Evolutionary conservation across 1,140 invertebrate species (phyloP).

Genomic region (Drosophila mojavensis): DNA sequence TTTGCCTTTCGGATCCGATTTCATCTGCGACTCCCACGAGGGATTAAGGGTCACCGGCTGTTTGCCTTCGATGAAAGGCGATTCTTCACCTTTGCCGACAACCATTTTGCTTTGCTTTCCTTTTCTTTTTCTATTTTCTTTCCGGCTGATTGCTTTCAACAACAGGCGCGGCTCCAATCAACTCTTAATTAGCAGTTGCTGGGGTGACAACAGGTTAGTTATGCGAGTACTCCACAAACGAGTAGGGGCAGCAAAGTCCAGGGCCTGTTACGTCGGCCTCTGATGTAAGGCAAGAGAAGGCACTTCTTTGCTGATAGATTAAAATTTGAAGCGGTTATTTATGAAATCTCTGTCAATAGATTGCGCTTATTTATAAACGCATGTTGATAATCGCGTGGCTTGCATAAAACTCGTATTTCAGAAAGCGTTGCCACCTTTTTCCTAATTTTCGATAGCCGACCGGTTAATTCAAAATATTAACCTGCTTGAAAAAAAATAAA

Average conservation of each 20-base stretch:
- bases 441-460: neutral
- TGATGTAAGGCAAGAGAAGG: slow-evolving; percentile 25
- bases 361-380: neutral
- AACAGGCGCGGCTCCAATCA: slow-evolving; percentile 47
- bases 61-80: slow-evolving; percentile 53
- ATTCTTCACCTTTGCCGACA: slow-evolving; percentile 39
- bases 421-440: neutral
- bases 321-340: slow-evolving; percentile 7
- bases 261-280: neutral
- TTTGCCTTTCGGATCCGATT: slow-evolving; percentile 38
- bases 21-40: slow-evolving; percentile 64
- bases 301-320: slow-evolving; percentile 20
- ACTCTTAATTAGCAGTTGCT: slow-evolving; percentile 28
- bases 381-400: slow-evolving; percentile 24
- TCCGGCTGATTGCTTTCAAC: slow-evolving; percentile 22
- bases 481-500: no score
- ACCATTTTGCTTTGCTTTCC: slow-evolving; percentile 34
- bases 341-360: slow-evolving; percentile 15
- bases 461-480: no score
- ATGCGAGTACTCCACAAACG: slow-evolving; percentile 30
- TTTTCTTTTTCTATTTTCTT: neutral
- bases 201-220: slow-evolving; percentile 35
- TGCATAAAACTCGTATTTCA: neutral
- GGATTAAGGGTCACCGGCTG: slow-evolving; percentile 61
- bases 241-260: neutral